Evolutionary conservation across 2,797 vertebrate genomes (phyloP).

Genomic region (Chromobotia macracanthus): DNA sequence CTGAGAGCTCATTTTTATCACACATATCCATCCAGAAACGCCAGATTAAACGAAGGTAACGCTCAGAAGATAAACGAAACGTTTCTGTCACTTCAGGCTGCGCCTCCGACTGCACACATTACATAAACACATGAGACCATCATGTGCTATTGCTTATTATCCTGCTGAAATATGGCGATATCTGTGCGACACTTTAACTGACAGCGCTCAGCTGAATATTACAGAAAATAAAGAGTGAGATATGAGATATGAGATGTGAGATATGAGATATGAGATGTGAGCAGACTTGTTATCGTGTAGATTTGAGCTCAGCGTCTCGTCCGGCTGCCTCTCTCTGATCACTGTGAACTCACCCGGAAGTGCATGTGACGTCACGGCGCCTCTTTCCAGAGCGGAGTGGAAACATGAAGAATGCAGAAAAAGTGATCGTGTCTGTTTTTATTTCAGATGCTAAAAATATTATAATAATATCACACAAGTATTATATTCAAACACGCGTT

Average conservation of each 20-base stretch:
- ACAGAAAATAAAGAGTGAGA: neutral
- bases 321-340: neutral
- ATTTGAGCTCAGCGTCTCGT: neutral
- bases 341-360: constrained; percentile 59
- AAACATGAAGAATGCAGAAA: neutral
- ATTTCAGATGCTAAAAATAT: neutral
- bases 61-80: neutral
- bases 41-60: constrained; percentile 1
- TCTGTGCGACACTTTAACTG: neutral
- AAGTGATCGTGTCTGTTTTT: neutral
- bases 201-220: neutral
- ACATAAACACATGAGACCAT: neutral
- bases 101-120: neutral
- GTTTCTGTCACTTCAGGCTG: neutral
- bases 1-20: constrained; percentile 51
- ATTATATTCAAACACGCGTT: no score
- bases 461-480: no score
- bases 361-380: constrained; percentile 36
- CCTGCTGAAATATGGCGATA: neutral
- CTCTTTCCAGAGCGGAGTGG: constrained; percentile 37
- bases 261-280: no score
- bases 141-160: neutral
- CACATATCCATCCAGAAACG: constrained; percentile 47
- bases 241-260: no score
- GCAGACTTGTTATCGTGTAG: neutral